These are phyloP conservation scores for Odocoileus virginianus DNA, from an alignment of 2,113 vertebrate genomes.

Conservation along the genomic window DNA sequence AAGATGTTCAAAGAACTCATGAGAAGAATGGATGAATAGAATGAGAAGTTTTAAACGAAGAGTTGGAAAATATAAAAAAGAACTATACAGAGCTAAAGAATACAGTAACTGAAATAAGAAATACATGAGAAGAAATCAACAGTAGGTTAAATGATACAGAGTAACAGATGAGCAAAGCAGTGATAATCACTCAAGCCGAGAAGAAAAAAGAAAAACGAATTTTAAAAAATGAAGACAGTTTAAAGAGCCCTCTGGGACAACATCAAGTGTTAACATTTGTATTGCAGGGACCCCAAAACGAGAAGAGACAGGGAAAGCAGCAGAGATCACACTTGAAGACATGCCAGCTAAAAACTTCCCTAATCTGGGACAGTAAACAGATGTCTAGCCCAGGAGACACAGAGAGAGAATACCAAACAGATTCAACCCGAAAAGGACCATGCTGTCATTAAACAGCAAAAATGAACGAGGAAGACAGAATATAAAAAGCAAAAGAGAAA, in stretches of 20 bases:
- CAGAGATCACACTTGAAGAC: not conserved
- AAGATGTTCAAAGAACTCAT: not conserved
- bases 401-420: not conserved
- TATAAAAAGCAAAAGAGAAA: not conserved
- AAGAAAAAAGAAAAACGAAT: not conserved
- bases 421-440: not conserved
- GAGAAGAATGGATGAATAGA: not conserved
- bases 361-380: not conserved
- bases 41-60: not conserved
- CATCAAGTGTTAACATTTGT: not conserved
- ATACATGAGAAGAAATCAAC: not conserved
- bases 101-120: not conserved
- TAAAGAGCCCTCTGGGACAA: not conserved
- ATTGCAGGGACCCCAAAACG: not conserved
- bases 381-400: not conserved
- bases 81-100: not conserved
- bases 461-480: not conserved
- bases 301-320: not conserved
- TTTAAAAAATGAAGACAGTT: not conserved
- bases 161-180: not conserved
- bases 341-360: not conserved
- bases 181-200: not conserved
- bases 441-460: not conserved
- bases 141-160: not conserved
- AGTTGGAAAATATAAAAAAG: not conserved